phyloP scores from a whole-genome alignment of 2,113 vertebrate species.

The human region DNA sequence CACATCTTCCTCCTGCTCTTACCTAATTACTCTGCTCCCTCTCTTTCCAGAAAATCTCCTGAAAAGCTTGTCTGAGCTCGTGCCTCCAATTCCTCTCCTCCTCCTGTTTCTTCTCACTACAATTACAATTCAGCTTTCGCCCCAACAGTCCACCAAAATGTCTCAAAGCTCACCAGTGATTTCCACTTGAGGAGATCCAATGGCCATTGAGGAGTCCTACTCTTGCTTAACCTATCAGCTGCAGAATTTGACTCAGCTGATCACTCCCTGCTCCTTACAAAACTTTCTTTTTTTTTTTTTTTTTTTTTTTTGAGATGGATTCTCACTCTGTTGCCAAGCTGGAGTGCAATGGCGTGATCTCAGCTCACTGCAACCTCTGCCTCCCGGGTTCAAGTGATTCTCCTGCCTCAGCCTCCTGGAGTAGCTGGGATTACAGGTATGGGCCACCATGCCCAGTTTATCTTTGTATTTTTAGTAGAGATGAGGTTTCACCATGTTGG shows the following conservation, averaged over 20 bases:
- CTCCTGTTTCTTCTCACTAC: neutral
- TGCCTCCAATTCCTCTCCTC: neutral
- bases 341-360: too few relatives aligned
- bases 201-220: neutral
- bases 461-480: too few relatives aligned
- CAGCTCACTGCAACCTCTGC: too few relatives aligned
- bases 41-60: neutral
- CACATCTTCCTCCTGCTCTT: neutral
- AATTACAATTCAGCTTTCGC: neutral
- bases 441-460: too few relatives aligned
- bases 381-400: too few relatives aligned
- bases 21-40: neutral
- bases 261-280: neutral
- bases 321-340: too few relatives aligned
- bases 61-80: neutral
- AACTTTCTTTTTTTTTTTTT: too few relatives aligned
- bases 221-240: neutral
- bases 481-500: too few relatives aligned
- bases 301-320: too few relatives aligned
- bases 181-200: neutral
- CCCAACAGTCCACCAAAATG: neutral
- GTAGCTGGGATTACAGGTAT: too few relatives aligned
- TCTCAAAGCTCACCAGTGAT: neutral
- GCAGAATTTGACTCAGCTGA: neutral
- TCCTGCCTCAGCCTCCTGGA: too few relatives aligned